Conservation (phyloP, 2,113 vertebrate genomes). For the Eira barbara region DNA sequence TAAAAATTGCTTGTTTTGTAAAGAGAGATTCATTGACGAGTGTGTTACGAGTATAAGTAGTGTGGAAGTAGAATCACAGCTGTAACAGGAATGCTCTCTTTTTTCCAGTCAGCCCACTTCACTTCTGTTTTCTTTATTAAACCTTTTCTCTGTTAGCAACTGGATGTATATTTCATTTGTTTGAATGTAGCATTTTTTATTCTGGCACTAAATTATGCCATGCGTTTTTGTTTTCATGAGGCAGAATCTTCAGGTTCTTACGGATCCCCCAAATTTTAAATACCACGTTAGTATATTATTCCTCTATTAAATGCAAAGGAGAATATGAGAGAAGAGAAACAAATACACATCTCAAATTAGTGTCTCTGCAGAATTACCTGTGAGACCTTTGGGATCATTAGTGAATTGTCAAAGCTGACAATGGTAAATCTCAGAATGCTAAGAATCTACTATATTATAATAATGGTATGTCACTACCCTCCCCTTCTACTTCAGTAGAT, state of each 20-base stretch:
- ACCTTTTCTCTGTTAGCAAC: not conserved
- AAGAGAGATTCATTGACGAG: not conserved
- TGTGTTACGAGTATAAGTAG: not conserved
- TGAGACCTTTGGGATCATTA: not conserved
- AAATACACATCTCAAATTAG: not conserved
- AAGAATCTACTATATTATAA: not conserved
- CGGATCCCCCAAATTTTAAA: not conserved
- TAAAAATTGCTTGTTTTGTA: not conserved
- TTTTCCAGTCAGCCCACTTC: not conserved
- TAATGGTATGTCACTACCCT: not conserved
- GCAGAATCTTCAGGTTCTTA: not conserved
- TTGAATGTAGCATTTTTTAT: not conserved
- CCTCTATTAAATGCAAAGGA: not conserved
- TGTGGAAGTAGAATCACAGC: not conserved
- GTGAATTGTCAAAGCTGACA: not conserved
- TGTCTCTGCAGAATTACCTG: not conserved
- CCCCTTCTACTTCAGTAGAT: not conserved
- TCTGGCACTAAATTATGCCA: not conserved
- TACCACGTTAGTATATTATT: not conserved
- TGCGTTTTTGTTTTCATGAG: not conserved
- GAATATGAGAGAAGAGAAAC: not conserved
- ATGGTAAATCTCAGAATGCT: not conserved
- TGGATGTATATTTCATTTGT: not conserved
- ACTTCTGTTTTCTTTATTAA: conserved; percentile 13
- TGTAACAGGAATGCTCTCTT: not conserved